Evolutionary conservation across 35 echinoderm and acorn worm genomes (phyloP).

Genomic region (Amphiura filiformis): DNA sequence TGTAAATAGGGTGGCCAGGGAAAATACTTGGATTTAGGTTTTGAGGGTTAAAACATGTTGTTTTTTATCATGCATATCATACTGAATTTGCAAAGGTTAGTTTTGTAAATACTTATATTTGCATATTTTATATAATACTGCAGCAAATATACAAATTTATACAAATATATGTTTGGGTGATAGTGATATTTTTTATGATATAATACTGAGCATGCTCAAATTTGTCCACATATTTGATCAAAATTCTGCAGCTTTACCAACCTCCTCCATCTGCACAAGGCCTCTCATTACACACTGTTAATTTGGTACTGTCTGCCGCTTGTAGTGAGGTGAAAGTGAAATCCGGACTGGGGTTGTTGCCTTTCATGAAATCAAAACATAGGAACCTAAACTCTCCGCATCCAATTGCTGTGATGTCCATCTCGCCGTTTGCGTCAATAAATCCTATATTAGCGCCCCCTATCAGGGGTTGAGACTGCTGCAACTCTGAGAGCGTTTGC

Average conservation of each 20-base stretch:
- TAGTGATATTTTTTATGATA: too few species aligned
- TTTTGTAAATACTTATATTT: too few species aligned
- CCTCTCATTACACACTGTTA: not conserved
- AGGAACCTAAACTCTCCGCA: not conserved
- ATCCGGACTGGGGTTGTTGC: not conserved
- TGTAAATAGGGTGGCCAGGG: too few species aligned
- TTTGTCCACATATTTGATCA: too few species aligned
- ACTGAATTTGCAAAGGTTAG: too few species aligned
- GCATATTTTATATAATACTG: too few species aligned
- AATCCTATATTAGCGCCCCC: not conserved
- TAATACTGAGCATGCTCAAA: too few species aligned
- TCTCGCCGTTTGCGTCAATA: not conserved
- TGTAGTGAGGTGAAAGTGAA: not conserved
- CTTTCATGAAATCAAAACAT: not conserved
- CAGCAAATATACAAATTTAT: too few species aligned
- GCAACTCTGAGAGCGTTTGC: slow-evolving; percentile 34
- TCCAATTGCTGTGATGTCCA: not conserved
- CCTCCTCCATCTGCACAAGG: not conserved
- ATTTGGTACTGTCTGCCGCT: not conserved
- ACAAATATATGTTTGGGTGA: too few species aligned
- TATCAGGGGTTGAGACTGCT: not conserved
- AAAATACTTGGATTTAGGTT: too few species aligned
- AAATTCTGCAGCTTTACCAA: not conserved
- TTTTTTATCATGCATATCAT: too few species aligned
- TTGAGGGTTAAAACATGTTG: too few species aligned